phyloP scores from a whole-genome alignment of 1,140 invertebrate species.

The Megalonaias nervosa region DNA sequence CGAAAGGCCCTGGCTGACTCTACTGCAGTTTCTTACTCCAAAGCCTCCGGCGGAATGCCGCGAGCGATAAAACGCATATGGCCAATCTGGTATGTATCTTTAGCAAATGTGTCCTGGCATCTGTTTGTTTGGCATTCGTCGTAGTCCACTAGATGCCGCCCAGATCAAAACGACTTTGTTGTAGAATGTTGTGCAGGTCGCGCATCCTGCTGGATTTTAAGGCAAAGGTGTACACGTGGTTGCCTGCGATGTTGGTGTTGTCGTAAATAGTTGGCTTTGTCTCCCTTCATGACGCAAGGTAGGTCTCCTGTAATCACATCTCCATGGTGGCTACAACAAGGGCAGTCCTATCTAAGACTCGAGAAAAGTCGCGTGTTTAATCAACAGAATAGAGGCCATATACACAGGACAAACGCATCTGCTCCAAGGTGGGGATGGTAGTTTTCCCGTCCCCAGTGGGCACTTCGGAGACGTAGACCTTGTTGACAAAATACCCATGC shows the following conservation, averaged over 20 bases:
- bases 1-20: too few relatives aligned
- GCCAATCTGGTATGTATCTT: too few relatives aligned
- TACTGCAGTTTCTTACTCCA: too few relatives aligned
- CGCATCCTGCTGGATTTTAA: background rate
- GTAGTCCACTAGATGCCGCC: background rate
- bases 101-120: too few relatives aligned
- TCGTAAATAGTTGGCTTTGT: too few relatives aligned
- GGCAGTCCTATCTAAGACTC: background rate
- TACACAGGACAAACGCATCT: background rate
- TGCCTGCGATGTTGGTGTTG: background rate
- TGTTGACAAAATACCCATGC: background rate
- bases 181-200: background rate
- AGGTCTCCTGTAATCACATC: background rate
- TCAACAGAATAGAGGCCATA: slow-evolving; percentile 1
- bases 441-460: background rate
- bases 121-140: background rate
- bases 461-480: background rate
- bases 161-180: slow-evolving; percentile 1
- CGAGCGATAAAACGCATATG: too few relatives aligned
- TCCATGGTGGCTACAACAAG: background rate
- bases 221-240: background rate
- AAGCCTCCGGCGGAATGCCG: too few relatives aligned
- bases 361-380: background rate
- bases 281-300: background rate
- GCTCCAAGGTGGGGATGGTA: background rate